Evolutionary conservation across 2,888 invertebrate genomes (phyloP), one percentile per base, ranked within the genome.

Genomic region (Nomada ferruginata): DNA sequence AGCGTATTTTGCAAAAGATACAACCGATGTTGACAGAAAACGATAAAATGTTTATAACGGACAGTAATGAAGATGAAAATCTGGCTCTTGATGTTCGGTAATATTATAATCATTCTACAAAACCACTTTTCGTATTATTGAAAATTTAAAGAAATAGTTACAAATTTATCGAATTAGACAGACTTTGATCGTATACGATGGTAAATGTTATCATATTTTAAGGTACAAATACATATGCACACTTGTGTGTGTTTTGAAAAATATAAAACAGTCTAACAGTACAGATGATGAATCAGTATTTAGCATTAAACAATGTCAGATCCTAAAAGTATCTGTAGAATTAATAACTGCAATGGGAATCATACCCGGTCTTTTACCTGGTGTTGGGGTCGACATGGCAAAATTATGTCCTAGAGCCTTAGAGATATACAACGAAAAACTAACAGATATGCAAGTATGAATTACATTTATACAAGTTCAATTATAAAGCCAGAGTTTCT

Each of bases 301-400:
- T 61, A 97, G 96, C 92, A 95, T 97, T 0, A 95, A 95, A 87
- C 95, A 97, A 91, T 96, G 96, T 88, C 96, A 95, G 92, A 92
- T 94, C n/a, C 90, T 97, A 7, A 94, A 95, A 89, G 94, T 94
- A 60, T 94, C 95, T 86, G 94, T 96, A 84, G 95, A 96, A 92
- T 94, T 96, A 83, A 91, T 96, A 60, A 94, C 96, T 36, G 95
- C 95, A 53, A 93, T 97, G 79, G 97, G 97, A 63, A 94, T 97
- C 76, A 94, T 95, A 79, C 95, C 96, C 18, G 95, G 96, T 91
- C 93, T 97, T 47, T 94, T 96, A 85, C 95, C 96, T 47, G 96
- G 96, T 1, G 94, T 97, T 61, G 96, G 96, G 47, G 93, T 96
- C 80, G 94, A 93, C 71, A 86, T 95, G 74, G 89, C 92, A 47